phyloP scores from a whole-genome alignment of 2,113 vertebrate genomes.

The Ceyx cyanopectus region DNA sequence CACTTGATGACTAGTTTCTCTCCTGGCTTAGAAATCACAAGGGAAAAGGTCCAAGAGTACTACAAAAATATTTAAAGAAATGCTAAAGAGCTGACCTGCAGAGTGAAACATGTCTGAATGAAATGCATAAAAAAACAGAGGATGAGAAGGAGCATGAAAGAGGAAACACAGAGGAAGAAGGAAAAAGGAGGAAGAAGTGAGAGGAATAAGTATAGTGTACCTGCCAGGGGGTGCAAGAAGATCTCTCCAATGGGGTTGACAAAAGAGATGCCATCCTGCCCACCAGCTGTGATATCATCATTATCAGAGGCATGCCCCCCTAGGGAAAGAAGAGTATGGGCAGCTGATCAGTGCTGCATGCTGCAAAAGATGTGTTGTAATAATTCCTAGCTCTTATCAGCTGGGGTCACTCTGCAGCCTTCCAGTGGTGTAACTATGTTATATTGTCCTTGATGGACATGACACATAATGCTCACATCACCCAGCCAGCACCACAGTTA shows the following conservation, averaged over 20 bases:
- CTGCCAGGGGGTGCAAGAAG: slow-evolving; percentile 90
- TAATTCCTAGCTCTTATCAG: not conserved
- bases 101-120: not conserved
- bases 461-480: not conserved
- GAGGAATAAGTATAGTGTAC: slow-evolving; percentile 57
- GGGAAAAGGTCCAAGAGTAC: not conserved
- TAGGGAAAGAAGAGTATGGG: slow-evolving; percentile 28
- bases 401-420: not conserved
- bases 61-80: not conserved
- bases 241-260: slow-evolving; percentile 88
- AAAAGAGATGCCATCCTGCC: slow-evolving; percentile 89
- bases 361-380: not conserved
- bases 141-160: not conserved
- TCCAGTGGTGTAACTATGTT: not conserved
- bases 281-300: slow-evolving; percentile 86
- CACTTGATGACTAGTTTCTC: not conserved
- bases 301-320: slow-evolving; percentile 83
- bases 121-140: not conserved
- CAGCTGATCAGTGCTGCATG: not conserved
- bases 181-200: not conserved
- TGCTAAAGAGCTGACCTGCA: not conserved
- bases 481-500: not conserved
- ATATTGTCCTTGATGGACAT: not conserved
- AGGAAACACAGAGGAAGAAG: not conserved
- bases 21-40: not conserved